These are phyloP conservation scores for Odobenus rosmarus DNA, from an alignment of 2,113 vertebrate species.

Conservation along the genomic window DNA sequence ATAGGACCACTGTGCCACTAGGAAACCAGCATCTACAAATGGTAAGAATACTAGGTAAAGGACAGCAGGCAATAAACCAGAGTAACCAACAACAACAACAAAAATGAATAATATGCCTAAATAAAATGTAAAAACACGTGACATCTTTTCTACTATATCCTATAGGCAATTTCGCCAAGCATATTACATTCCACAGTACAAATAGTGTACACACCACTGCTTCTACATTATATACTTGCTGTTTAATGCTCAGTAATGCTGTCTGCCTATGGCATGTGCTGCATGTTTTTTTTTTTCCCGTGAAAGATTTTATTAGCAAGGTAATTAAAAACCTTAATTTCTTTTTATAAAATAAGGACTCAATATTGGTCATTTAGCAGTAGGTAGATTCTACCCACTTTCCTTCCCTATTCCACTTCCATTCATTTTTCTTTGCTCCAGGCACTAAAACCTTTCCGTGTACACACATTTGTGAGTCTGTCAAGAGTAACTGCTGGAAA, in stretches of 20 bases:
- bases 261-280: neutral
- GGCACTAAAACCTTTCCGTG: neutral
- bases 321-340: slow-evolving; percentile 6
- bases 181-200: neutral
- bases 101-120: neutral
- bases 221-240: neutral
- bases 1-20: too few relatives aligned
- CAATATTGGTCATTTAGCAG: neutral
- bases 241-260: neutral
- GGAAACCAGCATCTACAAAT: neutral
- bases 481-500: neutral
- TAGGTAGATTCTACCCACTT: neutral
- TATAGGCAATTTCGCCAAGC: neutral
- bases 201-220: neutral
- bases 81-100: neutral
- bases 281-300: neutral
- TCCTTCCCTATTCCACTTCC: neutral
- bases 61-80: neutral
- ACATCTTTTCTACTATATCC: neutral
- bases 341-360: neutral
- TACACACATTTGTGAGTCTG: neutral
- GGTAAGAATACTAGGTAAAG: neutral
- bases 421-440: slow-evolving; percentile 8
- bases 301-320: neutral
- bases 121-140: neutral